Percentiles rank a stretch among this genome's conserved stretches.
These are phyloP conservation scores for Rhagoletis zephyria DNA, from an alignment of 1,140 invertebrate genomes.

Conservation along the genomic window DNA sequence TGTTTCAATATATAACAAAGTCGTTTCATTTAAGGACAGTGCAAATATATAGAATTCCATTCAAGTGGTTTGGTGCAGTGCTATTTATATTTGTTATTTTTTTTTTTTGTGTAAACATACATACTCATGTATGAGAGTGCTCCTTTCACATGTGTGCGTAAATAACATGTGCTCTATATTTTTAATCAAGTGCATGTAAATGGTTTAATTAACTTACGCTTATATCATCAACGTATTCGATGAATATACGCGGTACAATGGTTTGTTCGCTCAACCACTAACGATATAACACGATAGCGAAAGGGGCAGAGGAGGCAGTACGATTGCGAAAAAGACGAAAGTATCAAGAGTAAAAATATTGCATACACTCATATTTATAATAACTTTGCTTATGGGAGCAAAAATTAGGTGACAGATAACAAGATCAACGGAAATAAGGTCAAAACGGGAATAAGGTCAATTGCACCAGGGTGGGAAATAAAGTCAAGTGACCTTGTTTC, in stretches of 20 bases:
- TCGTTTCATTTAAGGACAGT: not conserved
- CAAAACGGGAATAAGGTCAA: too few species aligned
- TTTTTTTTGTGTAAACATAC: not conserved
- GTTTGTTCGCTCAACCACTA: conserved; percentile 81
- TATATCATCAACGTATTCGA: conserved; percentile 78
- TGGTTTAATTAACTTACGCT: conserved; percentile 70
- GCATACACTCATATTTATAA: too few species aligned
- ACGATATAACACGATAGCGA: conserved; percentile 23
- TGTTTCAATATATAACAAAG: too few species aligned
- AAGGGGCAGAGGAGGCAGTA: not conserved
- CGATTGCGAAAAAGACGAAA: not conserved
- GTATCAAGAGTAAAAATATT: too few species aligned
- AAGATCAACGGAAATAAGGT: too few species aligned
- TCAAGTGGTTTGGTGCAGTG: not conserved
- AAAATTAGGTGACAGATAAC: not conserved
- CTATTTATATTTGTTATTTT: not conserved
- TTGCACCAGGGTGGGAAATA: too few species aligned
- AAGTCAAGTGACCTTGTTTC: too few species aligned
- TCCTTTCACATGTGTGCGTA: not conserved
- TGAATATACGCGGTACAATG: conserved; percentile 78
- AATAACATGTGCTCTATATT: not conserved
- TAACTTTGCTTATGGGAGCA: not conserved
- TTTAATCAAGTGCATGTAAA: not conserved
- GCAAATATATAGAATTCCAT: not conserved
- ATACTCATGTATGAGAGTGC: not conserved